Base-by-base conservation (phyloP, 2,888 invertebrate genomes). In the Erannis defoliaria region DNA sequence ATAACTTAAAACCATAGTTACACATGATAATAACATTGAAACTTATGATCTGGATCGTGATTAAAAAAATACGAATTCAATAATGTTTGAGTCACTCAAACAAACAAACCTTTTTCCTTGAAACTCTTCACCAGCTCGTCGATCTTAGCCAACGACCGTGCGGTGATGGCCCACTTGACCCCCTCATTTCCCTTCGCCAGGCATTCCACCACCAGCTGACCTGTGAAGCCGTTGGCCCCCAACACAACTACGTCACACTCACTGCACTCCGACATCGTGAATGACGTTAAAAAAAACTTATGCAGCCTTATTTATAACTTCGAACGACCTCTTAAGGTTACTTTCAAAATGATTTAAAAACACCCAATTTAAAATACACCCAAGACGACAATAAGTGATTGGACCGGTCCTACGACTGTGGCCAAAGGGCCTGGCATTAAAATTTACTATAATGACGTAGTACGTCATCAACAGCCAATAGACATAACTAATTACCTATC, bases 181-280 rank as follows among this genome's bases (percentile, higher is more conserved):
- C 71, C 68, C 35, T 71, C 71, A 14, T 53, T 58, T 21, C 73
- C 57, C 23, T 62, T 63, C 1, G 71, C 69, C 43, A 82, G 69
- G 45, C 73, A 70, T 55, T 76, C 72, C 33, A 76, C 78, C 5
- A 76, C 73, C 49, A 72, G 67, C 56, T 68, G 73, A 0, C 84
- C 84, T 0, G 81, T 81, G 45, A 81, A 84, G 6, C 84, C 84
- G 4, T 81, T 79, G 5, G 81, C 80, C n/a, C 84, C 84, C 10
- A 84, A 67, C 14, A 82, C 71, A 8, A 82, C 57, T 8, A 82
- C 57, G 64, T 84, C 82, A 33, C 14, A 33, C 35, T 5, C 8
- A 1, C 5, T 10, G n/a, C 9, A 0, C n/a, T 14, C 21, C 6
- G 2, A 5, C 57, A 57, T 56, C 12, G 14, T 42, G 16, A 58